Evolutionary conservation across 2,888 invertebrate species (phyloP).

Genomic region (Poecilobothrus nobilitatus): DNA sequence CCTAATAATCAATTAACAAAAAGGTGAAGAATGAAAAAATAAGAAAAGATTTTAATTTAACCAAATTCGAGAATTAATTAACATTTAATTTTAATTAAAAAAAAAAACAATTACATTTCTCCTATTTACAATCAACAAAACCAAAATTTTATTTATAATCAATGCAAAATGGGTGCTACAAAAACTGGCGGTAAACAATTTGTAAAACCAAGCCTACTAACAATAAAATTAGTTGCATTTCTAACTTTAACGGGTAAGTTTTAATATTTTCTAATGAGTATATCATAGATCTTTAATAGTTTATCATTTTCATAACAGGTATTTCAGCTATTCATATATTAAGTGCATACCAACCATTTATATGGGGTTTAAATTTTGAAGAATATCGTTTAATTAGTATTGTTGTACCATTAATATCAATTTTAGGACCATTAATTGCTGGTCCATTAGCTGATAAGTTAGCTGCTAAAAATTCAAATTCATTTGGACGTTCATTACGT

Average conservation of each 20-base stretch:
- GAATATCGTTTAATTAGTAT: slow-evolving; percentile 72
- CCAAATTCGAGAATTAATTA: background rate
- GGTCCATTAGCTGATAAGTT: slow-evolving; percentile 66
- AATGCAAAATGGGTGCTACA: slow-evolving; percentile 34
- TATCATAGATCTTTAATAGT: background rate
- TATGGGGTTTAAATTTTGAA: slow-evolving; percentile 57
- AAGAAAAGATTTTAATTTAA: background rate
- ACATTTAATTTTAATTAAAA: background rate
- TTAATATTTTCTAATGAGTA: background rate
- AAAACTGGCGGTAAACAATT: slow-evolving; percentile 37
- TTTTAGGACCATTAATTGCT: slow-evolving; percentile 67
- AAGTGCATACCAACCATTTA: slow-evolving; percentile 54
- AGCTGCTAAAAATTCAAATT: slow-evolving; percentile 39
- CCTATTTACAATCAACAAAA: no score
- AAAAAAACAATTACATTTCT: no score
- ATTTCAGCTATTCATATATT: slow-evolving; percentile 75
- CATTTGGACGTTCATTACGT: slow-evolving; percentile 56
- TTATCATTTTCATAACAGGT: slow-evolving; percentile 46
- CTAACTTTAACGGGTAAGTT: slow-evolving; percentile 66
- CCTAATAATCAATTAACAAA: no score
- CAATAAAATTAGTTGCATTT: slow-evolving; percentile 72
- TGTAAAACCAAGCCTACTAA: slow-evolving; percentile 62
- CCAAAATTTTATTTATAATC: background rate
- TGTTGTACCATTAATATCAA: slow-evolving; percentile 67
- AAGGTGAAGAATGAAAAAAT: no score